Conservation (phyloP, 1,140 invertebrate species). For the Drosophila lowei region DNA sequence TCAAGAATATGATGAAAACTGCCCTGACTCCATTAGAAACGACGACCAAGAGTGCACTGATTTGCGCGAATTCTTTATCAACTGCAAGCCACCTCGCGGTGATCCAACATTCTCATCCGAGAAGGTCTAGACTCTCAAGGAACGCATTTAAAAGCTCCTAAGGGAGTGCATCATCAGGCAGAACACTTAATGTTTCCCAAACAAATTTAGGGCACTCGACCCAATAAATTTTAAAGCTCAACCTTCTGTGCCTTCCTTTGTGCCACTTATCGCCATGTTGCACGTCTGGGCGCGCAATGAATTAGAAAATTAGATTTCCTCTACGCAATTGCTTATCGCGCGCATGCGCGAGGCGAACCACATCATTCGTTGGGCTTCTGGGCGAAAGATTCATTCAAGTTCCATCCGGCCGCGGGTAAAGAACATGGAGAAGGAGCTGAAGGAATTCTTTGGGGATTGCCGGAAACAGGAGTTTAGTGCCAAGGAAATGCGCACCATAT, state of each 20-base stretch:
- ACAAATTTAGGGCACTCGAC: constrained; percentile 3
- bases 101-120: constrained; percentile 19
- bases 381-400: constrained; percentile 28
- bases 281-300: constrained; percentile 71
- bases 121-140: constrained; percentile 3
- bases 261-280: constrained; percentile 50
- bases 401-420: constrained; percentile 19
- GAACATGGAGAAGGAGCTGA: constrained; percentile 60
- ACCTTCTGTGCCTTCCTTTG: constrained; percentile 18
- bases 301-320: constrained; percentile 77
- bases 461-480: constrained; percentile 42
- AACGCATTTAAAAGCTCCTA: background rate
- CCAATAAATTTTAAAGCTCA: constrained; percentile 45
- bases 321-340: constrained; percentile 56
- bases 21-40: constrained; percentile 53
- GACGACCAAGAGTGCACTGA: constrained; percentile 58
- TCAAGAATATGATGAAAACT: constrained; percentile 51
- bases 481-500: constrained; percentile 60
- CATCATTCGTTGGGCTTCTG: background rate
- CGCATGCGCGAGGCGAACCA: constrained; percentile 44
- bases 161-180: constrained; percentile 3
- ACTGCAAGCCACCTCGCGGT: constrained; percentile 53
- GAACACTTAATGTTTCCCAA: background rate
- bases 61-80: constrained; percentile 45
- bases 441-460: constrained; percentile 56